phyloP scores from a whole-genome alignment of 2,797 vertebrate species.

The Natrix natrix region DNA sequence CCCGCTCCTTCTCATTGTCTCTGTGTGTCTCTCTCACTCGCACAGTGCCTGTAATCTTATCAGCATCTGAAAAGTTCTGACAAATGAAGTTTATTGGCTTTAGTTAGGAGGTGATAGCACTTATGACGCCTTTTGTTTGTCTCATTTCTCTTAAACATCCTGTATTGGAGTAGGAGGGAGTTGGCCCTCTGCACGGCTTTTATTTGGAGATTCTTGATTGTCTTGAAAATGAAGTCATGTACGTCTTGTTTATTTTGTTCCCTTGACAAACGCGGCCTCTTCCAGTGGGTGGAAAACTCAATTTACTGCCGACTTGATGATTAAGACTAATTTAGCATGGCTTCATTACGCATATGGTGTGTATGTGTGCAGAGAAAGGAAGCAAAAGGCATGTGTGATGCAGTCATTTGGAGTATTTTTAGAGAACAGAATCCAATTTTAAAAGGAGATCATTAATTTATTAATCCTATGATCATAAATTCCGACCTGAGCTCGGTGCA shows the following conservation, averaged over 20 bases:
- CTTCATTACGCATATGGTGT: background rate
- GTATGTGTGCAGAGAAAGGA: background rate
- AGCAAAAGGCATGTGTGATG: background rate
- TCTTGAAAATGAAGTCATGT: slow-evolving; percentile 10
- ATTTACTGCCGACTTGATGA: slow-evolving; percentile 3
- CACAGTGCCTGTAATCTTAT: slow-evolving; percentile 46
- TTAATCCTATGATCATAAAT: background rate
- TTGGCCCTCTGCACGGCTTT: background rate
- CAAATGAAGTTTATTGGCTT: slow-evolving; percentile 51
- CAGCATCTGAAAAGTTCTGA: slow-evolving; percentile 48
- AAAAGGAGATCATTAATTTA: slow-evolving; percentile 1
- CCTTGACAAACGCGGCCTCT: background rate
- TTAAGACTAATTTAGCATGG: slow-evolving; percentile 9
- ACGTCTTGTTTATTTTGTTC: background rate
- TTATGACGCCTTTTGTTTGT: background rate
- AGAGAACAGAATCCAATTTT: background rate
- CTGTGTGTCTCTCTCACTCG: background rate
- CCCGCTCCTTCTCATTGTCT: background rate
- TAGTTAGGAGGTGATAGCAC: slow-evolving; percentile 2
- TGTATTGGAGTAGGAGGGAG: background rate
- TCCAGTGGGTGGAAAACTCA: slow-evolving; percentile 11
- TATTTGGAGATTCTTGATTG: slow-evolving; percentile 20
- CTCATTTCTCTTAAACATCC: slow-evolving; percentile 34
- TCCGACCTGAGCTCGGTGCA: no score
- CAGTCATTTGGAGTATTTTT: slow-evolving; percentile 6